Evolutionary conservation across 2,113 vertebrate species (phyloP).

Genomic region (Anoura caudifer): DNA sequence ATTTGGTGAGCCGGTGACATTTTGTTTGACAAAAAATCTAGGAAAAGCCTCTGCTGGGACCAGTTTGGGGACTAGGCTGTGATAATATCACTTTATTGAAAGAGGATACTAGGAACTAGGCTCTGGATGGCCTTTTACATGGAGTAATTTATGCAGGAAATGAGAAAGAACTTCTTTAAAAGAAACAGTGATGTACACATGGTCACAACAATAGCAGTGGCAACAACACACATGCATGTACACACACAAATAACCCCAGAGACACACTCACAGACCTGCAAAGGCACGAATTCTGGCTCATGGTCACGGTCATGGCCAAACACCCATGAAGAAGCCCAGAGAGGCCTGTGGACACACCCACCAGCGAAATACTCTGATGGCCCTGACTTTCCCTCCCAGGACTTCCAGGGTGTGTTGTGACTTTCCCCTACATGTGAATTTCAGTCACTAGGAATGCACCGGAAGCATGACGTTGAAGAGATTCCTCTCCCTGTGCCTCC

Average conservation of each 20-base stretch:
- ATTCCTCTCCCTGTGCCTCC: conserved; percentile 27
- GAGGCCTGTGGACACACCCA: neutral
- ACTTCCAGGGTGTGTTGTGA: neutral
- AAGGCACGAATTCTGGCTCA: neutral
- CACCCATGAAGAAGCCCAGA: neutral
- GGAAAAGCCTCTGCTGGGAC: conserved; percentile 70
- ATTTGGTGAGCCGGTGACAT: conserved; percentile 68
- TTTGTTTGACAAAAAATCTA: conserved; percentile 71
- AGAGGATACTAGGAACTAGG: conserved; percentile 54
- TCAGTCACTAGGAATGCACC: neutral
- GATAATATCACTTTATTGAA: conserved; percentile 72
- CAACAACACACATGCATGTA: neutral
- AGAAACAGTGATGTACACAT: conserved; percentile 15
- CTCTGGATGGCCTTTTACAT: conserved; percentile 61
- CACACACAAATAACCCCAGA: neutral
- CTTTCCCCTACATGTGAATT: conserved; percentile 16
- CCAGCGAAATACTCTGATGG: neutral
- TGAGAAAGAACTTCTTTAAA: conserved; percentile 45
- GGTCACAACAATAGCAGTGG: conserved; percentile 7
- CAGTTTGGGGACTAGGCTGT: conserved; percentile 66
- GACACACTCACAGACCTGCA: neutral
- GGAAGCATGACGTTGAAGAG: conserved; percentile 28
- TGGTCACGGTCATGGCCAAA: neutral
- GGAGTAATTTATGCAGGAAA: conserved; percentile 67
- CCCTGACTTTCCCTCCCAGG: neutral